Evolutionary conservation across 2,113 vertebrate species (phyloP), one percentile per base, ranked within the genome.

Genomic region (Trochalopteron elliotii): DNA sequence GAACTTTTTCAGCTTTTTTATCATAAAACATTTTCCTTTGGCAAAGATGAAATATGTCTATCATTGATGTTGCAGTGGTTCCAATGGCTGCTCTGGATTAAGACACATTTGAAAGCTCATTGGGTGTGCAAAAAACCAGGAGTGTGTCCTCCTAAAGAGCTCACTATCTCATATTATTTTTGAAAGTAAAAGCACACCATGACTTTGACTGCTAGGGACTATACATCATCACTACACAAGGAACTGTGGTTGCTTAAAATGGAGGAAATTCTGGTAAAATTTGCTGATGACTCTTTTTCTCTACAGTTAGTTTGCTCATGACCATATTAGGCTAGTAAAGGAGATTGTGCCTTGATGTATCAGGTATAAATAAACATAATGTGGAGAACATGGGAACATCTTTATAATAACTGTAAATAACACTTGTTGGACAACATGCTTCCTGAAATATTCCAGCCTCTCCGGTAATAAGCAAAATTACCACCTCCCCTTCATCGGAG

Each of bases 141-240:
- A 35, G 4, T 23, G 8, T 23, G 9, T 67, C 12, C 5, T 83
- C 19, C 35, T 83, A 44, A 35, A 87, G 12, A 79, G 4, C 24
- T 68, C 19, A 24, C 11, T 53, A 30, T 47, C 27, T 86, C 31
- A 30, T 31, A 35, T 12, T 47, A 40, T 53, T 60, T 71, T 87
- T 23, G 2, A 78, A 89, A 39, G 39, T 70, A 81, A 55, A 68
- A 25, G 8, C n/a, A 78, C 75, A 52, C 27, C 28, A 3, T 70
- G 21, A 59, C 15, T 52, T 80, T 39, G 71, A 14, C 33, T 76
- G 22, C 27, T 59, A 40, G 27, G 4, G 17, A 22, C 16, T 63
- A 22, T 10, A 20, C 0, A 2, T 39, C 22, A 19, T 52, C 11
- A 2, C 25, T 71, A 23, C 3, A 40, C 11, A 55, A 50, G n/a